phyloP scores from a whole-genome alignment of 2,797 vertebrate species.

The Sorex maritimensis region DNA sequence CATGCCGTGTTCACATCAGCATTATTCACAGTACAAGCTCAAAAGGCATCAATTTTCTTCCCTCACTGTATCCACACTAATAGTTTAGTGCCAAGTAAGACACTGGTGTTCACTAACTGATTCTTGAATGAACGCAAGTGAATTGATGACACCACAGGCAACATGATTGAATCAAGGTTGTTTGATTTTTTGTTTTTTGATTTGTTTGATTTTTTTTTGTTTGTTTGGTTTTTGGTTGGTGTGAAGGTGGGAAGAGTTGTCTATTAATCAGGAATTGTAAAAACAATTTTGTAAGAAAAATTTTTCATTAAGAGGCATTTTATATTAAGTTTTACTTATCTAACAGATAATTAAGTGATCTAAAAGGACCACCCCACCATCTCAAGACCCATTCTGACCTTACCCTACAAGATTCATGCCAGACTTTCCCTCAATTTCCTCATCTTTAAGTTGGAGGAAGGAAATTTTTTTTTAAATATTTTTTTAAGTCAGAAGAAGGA shows the following conservation, averaged over 20 bases:
- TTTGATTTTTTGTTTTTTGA: no score
- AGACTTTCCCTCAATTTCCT: background rate
- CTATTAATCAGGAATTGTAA: constrained; percentile 1
- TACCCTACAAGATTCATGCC: background rate
- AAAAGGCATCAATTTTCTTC: background rate
- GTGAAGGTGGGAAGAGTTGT: no score
- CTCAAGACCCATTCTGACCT: background rate
- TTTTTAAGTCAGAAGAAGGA: constrained; percentile 19
- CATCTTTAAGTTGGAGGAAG: background rate
- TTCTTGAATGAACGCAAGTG: background rate
- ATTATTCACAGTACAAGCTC: background rate
- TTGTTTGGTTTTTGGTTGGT: no score
- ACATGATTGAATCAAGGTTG: background rate
- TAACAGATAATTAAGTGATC: background rate
- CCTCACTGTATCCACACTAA: background rate
- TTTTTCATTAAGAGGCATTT: background rate
- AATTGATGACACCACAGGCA: background rate
- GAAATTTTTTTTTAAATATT: no score
- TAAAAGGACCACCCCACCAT: background rate
- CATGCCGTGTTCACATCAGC: background rate
- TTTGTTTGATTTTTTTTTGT: no score
- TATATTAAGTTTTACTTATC: background rate
- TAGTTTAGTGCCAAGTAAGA: background rate
- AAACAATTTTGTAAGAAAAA: background rate
- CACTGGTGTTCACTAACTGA: background rate